Evolutionary conservation across 2,797 vertebrate species (phyloP).

Genomic region (Chiloscyllium punctatum): DNA sequence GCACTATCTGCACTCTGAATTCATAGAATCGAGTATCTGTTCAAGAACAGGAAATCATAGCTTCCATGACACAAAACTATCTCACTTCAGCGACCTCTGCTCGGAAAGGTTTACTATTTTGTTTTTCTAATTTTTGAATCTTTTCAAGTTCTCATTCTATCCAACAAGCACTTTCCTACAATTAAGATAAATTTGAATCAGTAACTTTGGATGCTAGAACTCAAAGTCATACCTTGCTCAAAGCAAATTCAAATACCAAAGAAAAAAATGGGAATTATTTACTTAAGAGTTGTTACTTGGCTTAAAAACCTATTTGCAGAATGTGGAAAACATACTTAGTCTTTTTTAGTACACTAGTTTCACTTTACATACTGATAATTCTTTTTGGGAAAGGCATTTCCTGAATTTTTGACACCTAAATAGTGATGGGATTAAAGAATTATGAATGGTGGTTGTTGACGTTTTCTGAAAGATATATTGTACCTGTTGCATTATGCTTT

Average conservation of each 20-base stretch:
- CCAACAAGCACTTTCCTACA: background rate
- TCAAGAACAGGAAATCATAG: background rate
- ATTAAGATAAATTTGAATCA: background rate
- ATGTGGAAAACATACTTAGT: background rate
- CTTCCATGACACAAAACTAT: background rate
- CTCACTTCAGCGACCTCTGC: background rate
- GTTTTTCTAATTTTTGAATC: background rate
- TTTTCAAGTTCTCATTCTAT: background rate
- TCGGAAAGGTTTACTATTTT: background rate
- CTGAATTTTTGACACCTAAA: no score
- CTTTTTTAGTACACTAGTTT: background rate
- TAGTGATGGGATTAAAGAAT: background rate
- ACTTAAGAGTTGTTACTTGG: background rate
- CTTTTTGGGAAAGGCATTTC: background rate
- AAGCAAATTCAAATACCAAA: background rate
- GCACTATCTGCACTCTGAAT: constrained; percentile 16
- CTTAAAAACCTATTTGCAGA: background rate
- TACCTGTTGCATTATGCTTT: background rate
- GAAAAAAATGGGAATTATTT: background rate
- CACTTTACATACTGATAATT: background rate
- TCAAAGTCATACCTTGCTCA: background rate
- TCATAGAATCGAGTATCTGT: background rate
- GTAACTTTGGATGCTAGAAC: background rate
- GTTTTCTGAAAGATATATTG: background rate
- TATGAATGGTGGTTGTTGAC: background rate